phyloP scores from a whole-genome alignment of 2,797 vertebrate genomes.

The Helarctos malayanus region DNA sequence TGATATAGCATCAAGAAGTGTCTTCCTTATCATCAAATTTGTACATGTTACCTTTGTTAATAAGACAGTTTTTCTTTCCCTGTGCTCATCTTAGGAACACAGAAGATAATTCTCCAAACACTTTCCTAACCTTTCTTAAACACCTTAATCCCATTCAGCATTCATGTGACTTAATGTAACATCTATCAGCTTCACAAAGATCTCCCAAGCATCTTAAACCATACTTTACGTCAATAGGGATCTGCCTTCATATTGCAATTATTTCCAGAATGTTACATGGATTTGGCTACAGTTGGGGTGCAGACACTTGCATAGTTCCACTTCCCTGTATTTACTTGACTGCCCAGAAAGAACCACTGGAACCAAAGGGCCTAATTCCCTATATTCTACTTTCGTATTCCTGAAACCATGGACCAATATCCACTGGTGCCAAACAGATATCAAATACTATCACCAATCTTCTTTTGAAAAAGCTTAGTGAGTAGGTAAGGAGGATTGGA shows the following conservation, averaged over 20 bases:
- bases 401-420: background rate
- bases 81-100: background rate
- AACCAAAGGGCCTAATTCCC: background rate
- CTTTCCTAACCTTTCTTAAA: background rate
- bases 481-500: background rate
- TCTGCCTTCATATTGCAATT: background rate
- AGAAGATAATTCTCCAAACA: background rate
- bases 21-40: slow-evolving; percentile 5
- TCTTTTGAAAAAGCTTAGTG: slow-evolving; percentile 9
- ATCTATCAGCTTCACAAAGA: background rate
- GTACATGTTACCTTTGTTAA: background rate
- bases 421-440: background rate
- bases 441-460: background rate
- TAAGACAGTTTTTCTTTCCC: background rate
- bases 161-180: background rate
- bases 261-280: background rate
- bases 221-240: background rate
- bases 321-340: background rate
- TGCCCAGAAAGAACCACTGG: background rate
- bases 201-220: background rate
- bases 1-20: background rate
- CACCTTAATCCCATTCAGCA: background rate
- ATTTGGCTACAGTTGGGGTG: background rate
- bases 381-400: background rate
- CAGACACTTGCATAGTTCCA: background rate